Percentiles rank a stretch among this genome's conserved stretches.
These are phyloP conservation scores for Rhopalosiphum padi DNA, from an alignment of 1,140 invertebrate genomes.

Conservation along the genomic window DNA sequence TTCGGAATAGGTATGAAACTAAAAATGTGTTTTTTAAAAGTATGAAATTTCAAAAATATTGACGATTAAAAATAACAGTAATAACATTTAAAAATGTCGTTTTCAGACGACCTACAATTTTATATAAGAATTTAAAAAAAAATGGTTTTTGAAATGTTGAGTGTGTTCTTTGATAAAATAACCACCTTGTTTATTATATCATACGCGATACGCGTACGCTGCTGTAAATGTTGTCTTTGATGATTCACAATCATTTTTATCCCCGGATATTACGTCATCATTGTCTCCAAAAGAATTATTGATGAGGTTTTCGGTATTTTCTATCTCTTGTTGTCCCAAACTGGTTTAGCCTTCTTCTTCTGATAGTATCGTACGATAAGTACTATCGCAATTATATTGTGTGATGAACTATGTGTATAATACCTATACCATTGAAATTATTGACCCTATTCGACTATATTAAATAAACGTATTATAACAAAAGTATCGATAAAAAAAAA, in stretches of 20 bases:
- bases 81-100: neutral
- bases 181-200: neutral
- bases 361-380: neutral
- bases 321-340: neutral
- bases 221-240: neutral
- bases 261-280: neutral
- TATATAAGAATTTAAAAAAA: neutral
- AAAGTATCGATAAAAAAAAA: neutral
- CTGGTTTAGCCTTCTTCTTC: neutral
- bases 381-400: neutral
- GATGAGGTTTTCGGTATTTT: conserved; percentile 1
- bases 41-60: neutral
- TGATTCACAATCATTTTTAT: neutral
- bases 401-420: neutral
- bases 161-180: neutral
- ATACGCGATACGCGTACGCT: neutral
- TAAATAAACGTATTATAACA: neutral
- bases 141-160: neutral
- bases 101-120: neutral
- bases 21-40: neutral
- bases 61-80: neutral
- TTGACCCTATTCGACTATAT: neutral
- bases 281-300: neutral
- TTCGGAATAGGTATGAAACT: neutral
- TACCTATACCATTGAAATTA: neutral